Evolutionary conservation across 2,113 vertebrate genomes (phyloP), one percentile per base, ranked within the genome.

Genomic region (Bostrychus sinensis): DNA sequence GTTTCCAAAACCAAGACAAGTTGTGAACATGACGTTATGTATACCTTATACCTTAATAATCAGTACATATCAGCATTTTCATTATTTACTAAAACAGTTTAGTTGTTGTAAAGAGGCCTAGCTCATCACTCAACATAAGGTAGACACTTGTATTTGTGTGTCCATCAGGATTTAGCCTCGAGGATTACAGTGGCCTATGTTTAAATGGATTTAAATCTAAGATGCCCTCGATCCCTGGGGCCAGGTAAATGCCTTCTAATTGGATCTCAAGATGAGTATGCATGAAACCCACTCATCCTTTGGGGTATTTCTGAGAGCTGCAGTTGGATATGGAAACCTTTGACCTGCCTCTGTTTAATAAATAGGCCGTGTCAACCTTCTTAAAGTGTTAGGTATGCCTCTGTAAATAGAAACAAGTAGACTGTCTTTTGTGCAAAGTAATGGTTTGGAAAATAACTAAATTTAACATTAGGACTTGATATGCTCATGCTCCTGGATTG

Each of bases 201-300:
- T 78, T 86, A 68, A 87, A 69, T 66, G 80, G 81, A 85, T 84
- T 74, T 82, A 50, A 72, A 66, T 74, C 11, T 56, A 67, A 26
- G 62, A 38, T 65, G 66, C 50, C 43, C 72, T 50, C 64, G 67
- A 56, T 75, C 43, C 51, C 32, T 38, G 5, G 58, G 70, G 67
- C 77, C 78, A 72, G 48, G 58, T 79, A 56, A 80, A 80, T 78
- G 67, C 79, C 67, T 37, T 54, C 41, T 90, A 88, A 88, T 81
- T 80, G 81, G 87, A 85, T 86, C 58, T 67, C 51, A 25, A 51
- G 67, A 60, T 58, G 36, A 56, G 30, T 28, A n/a, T 41, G 43
- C 75, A 70, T 39, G 53, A 11, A 56, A 77, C 34, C 43, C 57
- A 13, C 23, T 60, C 64, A 26, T 25, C 20, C 20, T 5, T 36